These are phyloP conservation scores for Onychomys torridus DNA, from an alignment of 2,797 vertebrate species.

Conservation along the genomic window DNA sequence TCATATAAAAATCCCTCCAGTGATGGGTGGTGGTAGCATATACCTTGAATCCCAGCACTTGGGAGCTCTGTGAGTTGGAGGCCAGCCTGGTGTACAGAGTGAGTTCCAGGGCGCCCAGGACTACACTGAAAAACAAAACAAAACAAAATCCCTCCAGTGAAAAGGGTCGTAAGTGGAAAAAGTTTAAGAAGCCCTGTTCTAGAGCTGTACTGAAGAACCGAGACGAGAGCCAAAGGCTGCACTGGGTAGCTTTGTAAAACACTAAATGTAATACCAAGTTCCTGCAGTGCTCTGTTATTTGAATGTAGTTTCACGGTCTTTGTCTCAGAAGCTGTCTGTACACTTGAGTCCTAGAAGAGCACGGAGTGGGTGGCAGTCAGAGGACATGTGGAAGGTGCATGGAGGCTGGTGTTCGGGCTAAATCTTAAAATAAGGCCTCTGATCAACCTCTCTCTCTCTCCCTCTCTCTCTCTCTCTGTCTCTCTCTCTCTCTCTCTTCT, in stretches of 20 bases:
- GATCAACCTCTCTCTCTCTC: neutral
- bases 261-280: neutral
- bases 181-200: neutral
- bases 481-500: neutral
- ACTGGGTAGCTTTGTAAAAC: neutral
- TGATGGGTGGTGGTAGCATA: neutral
- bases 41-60: neutral
- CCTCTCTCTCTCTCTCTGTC: too few species aligned
- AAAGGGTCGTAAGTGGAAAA: neutral
- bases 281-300: conserved; percentile 40
- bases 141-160: neutral
- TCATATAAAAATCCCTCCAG: neutral
- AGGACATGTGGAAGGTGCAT: neutral
- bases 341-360: neutral
- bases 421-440: neutral
- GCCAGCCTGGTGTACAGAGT: neutral
- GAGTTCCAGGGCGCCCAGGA: neutral
- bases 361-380: neutral
- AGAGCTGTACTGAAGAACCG: neutral
- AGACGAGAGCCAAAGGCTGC: conserved; percentile 4
- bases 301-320: conserved; percentile 20
- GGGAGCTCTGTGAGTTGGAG: neutral
- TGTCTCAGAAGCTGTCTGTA: conserved; percentile 35
- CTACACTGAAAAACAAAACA: neutral
- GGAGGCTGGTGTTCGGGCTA: neutral